Evolutionary conservation across 2,797 vertebrate species (phyloP), one percentile per base, ranked within the genome.

Genomic region (Percopsis omiscomaycus): DNA sequence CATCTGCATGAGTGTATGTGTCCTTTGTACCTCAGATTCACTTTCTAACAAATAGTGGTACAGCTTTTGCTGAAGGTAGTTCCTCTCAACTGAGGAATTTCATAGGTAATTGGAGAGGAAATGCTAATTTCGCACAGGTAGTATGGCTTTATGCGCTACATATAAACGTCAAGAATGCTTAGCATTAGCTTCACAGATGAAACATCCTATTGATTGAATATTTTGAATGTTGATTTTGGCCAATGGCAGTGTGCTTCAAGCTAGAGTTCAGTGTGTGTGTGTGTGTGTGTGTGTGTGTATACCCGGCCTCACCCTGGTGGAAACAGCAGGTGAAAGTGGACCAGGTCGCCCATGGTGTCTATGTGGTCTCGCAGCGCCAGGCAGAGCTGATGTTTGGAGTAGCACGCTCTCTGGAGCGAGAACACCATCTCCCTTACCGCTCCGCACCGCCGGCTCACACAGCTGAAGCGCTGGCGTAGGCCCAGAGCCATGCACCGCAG

Each of bases 241-340:
- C 22, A 22, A 22, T 22, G 22, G 22, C 22, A 22, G 22, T 22
- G 22, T 22, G 22, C 22, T 22, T 22, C 22, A 22, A 22, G 22
- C 22, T 22, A 22, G n/a, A n/a, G n/a, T n/a, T 29, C 2, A 11
- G 11, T 42, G 3, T 15, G 56, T 47, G 11, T 29, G 16, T 61
- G 46, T 29, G 13, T 45, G n/a, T 12, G 15, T 30, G 44, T 53
- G 59, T 11, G 8, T 61, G 0, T 54, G 1, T 65, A 45, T 29
- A 8, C 32, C 4, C 4, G 22, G 12, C 13, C 94, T 95, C 90
- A 98, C 97, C 95, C 97, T 0, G 94, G 94, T 51, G 94, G 94
- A 81, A 98, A 95, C 75, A 98, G 89, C 85, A 98, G 93, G 83
- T 94, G 95, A 90, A 98, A 98, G 83, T 96, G 95, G 77, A 99